These are phyloP conservation scores for Suillia variegata DNA, from an alignment of 2,888 invertebrate genomes.

Conservation along the genomic window DNA sequence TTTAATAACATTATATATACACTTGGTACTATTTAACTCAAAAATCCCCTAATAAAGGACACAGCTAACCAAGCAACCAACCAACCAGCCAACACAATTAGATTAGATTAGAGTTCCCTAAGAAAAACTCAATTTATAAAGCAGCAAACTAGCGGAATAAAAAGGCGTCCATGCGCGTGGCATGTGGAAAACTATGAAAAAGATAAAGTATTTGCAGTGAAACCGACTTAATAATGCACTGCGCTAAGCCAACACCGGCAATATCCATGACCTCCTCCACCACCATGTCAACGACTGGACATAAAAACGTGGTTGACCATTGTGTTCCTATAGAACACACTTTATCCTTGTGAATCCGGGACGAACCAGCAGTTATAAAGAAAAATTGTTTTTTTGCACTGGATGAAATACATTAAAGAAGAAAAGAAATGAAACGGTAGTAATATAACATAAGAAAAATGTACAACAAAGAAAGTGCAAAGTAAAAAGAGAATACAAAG, in stretches of 20 bases:
- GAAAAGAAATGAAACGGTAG: no score
- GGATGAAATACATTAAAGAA: not conserved
- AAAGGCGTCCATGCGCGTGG: slow-evolving; percentile 2
- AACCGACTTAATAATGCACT: slow-evolving; percentile 4
- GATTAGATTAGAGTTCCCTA: no score
- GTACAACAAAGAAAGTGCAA: no score
- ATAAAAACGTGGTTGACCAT: not conserved
- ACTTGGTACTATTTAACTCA: no score
- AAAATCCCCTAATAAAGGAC: no score
- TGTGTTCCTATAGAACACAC: not conserved
- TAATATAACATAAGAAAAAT: no score
- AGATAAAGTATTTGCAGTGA: not conserved
- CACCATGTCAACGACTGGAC: not conserved
- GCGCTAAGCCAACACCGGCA: not conserved
- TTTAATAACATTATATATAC: no score
- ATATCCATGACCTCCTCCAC: not conserved
- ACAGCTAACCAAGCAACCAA: no score
- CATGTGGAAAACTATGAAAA: slow-evolving; percentile 4
- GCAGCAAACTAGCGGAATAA: not conserved
- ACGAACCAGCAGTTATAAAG: not conserved
- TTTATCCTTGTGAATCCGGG: not conserved
- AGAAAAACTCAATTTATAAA: no score
- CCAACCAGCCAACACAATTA: no score
- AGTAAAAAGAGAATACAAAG: no score
- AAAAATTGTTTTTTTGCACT: not conserved